These are phyloP conservation scores for Platyrinchus mystaceus DNA, from an alignment of 2,797 vertebrate species.

Conservation along the genomic window DNA sequence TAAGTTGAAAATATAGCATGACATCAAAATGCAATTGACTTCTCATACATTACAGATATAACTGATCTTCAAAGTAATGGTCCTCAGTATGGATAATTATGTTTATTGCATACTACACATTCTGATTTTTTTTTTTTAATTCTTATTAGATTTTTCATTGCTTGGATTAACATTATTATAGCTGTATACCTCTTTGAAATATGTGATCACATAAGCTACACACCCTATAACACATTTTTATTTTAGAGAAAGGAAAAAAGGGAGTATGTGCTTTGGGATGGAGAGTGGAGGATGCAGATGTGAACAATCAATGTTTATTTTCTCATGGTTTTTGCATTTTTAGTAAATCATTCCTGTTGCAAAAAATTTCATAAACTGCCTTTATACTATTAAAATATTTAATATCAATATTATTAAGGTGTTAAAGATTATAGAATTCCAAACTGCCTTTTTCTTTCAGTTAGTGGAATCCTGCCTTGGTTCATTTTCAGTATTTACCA, in stretches of 20 bases:
- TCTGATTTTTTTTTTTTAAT: background rate
- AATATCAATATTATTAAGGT: background rate
- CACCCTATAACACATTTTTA: background rate
- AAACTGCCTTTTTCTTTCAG: background rate
- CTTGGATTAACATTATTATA: background rate
- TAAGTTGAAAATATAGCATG: background rate
- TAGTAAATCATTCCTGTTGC: background rate
- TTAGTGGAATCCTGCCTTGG: background rate
- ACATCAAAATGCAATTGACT: background rate
- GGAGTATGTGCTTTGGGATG: accelerated
- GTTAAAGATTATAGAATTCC: background rate
- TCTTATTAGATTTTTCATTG: background rate
- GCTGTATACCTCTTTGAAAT: background rate
- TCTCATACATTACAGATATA: background rate
- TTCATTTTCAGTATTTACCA: background rate
- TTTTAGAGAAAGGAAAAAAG: accelerated
- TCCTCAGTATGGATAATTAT: background rate
- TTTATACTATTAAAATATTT: background rate
- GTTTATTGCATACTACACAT: background rate
- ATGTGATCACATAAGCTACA: background rate
- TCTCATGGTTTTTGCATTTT: accelerated
- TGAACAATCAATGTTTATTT: background rate
- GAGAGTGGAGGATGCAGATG: background rate
- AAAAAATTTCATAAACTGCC: background rate
- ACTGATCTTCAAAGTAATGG: background rate